Evolutionary conservation across 2,113 vertebrate species (phyloP).

Genomic region (Glareola pratincola): DNA sequence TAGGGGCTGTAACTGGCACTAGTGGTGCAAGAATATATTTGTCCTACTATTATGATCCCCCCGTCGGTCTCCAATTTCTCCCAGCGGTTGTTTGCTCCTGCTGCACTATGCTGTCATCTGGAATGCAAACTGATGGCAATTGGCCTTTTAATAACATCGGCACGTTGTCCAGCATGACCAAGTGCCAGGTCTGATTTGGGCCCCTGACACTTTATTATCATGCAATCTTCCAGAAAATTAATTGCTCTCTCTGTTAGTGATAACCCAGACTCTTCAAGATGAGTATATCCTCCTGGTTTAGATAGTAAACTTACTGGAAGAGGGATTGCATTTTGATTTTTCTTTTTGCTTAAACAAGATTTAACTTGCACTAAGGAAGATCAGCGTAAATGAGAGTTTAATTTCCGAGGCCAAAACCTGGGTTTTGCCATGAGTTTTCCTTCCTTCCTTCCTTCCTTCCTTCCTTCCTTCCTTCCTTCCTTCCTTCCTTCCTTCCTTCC

Average conservation of each 20-base stretch:
- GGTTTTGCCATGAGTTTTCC: background rate
- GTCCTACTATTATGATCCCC: background rate
- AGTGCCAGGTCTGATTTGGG: background rate
- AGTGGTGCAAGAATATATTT: background rate
- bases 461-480: no score
- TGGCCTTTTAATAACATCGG: conserved; percentile 7
- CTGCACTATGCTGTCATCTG: background rate
- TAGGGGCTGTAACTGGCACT: background rate
- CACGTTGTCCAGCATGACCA: background rate
- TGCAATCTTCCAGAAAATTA: conserved; percentile 2
- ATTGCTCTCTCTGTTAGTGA: background rate
- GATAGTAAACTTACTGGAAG: background rate
- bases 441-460: no score
- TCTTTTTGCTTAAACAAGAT: background rate
- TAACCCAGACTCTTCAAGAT: background rate
- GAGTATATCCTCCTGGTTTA: background rate
- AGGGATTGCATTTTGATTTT: background rate
- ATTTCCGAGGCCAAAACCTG: background rate
- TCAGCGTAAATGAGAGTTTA: background rate
- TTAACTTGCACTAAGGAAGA: background rate
- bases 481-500: no score
- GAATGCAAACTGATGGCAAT: background rate
- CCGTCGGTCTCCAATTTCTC: background rate
- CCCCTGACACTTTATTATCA: background rate
- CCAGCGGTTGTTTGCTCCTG: background rate